phyloP scores from a whole-genome alignment of 2,113 vertebrate species.

The Uria lomvia region DNA sequence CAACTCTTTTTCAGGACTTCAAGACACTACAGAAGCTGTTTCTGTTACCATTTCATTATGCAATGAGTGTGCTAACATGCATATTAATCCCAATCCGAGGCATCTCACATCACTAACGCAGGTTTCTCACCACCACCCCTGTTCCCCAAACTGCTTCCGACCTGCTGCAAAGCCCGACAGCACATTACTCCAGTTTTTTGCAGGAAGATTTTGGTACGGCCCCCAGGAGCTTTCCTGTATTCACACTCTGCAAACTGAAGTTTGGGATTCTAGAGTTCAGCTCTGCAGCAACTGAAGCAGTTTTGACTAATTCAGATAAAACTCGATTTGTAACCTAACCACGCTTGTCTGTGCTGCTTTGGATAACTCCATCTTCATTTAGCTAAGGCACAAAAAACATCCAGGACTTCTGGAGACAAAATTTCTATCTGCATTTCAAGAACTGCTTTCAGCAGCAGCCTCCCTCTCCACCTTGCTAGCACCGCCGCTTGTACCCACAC shows the following conservation, averaged over 20 bases:
- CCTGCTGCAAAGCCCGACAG: background rate
- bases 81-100: background rate
- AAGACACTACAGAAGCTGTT: background rate
- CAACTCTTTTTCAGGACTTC: background rate
- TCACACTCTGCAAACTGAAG: background rate
- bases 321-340: background rate
- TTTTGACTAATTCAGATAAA: background rate
- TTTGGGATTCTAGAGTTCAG: background rate
- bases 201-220: background rate
- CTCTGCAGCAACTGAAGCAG: background rate
- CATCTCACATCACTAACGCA: background rate
- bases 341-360: background rate
- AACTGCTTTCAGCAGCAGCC: background rate
- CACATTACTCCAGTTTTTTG: background rate
- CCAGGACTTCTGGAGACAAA: background rate
- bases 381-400: background rate
- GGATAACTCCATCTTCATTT: background rate
- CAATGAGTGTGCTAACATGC: background rate
- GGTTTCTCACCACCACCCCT: background rate
- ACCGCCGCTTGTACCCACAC: background rate
- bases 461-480: background rate
- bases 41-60: background rate
- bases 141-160: background rate
- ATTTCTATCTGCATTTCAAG: background rate
- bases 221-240: background rate